Percentiles rank a stretch among this genome's conserved stretches.
These are phyloP conservation scores for Pluvialis apricaria DNA, from an alignment of 2,113 vertebrate genomes.

Conservation along the genomic window DNA sequence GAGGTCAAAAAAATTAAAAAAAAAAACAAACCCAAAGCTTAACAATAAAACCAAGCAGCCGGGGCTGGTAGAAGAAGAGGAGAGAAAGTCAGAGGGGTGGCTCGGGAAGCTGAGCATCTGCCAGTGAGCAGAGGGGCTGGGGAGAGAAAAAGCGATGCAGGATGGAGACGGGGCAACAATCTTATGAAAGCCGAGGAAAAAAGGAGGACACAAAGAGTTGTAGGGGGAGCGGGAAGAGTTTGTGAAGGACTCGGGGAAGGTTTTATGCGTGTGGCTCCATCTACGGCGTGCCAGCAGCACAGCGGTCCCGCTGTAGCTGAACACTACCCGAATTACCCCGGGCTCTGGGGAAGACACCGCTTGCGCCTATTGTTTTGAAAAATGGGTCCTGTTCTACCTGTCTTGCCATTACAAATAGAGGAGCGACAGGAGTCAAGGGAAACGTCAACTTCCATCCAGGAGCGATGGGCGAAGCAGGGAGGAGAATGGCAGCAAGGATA, in stretches of 20 bases:
- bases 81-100: neutral
- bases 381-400: constrained; percentile 28
- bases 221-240: neutral
- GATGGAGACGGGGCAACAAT: neutral
- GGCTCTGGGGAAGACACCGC: neutral
- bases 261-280: neutral
- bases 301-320: neutral
- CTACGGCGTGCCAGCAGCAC: accelerated
- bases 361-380: neutral
- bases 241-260: neutral
- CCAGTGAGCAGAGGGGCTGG: neutral
- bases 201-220: neutral
- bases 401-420: constrained; percentile 29
- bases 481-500: neutral
- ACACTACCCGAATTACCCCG: neutral
- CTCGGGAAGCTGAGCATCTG: neutral
- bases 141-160: neutral
- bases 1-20: neutral
- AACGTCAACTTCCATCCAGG: neutral
- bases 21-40: neutral
- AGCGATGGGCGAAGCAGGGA: neutral
- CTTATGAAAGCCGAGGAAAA: neutral
- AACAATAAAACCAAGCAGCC: neutral
- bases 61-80: neutral
- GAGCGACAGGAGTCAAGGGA: neutral